These are phyloP conservation scores for Rhaphigaster nebulosa DNA, from an alignment of 2,888 invertebrate genomes.

Conservation along the genomic window DNA sequence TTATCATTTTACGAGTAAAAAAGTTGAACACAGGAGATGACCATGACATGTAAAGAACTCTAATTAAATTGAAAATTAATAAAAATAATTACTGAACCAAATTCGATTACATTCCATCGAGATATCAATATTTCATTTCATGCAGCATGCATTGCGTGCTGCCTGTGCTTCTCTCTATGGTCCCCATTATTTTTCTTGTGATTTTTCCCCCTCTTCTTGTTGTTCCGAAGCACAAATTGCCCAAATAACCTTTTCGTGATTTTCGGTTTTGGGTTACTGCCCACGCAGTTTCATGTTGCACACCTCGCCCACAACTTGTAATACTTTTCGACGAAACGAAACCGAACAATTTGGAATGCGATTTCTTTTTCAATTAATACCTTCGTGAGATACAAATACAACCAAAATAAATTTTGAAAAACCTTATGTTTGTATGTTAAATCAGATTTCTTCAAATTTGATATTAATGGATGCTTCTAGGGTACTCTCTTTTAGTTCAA, in stretches of 20 bases:
- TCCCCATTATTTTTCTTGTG: constrained; percentile 26
- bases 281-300: constrained; percentile 33
- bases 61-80: too few relatives aligned
- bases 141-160: constrained; percentile 35
- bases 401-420: background rate
- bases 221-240: constrained; percentile 9
- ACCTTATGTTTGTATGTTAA: background rate
- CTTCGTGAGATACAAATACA: background rate
- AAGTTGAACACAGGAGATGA: too few relatives aligned
- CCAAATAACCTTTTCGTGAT: constrained; percentile 43
- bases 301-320: background rate
- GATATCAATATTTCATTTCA: constrained; percentile 31
- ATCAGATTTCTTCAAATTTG: too few relatives aligned
- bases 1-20: too few relatives aligned
- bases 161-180: background rate
- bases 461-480: too few relatives aligned
- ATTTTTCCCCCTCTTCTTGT: background rate
- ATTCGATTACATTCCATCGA: background rate
- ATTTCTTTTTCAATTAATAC: background rate
- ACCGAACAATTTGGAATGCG: background rate
- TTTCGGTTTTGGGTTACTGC: background rate
- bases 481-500: too few relatives aligned
- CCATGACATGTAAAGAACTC: too few relatives aligned
- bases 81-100: background rate
- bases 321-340: background rate